phyloP scores from a whole-genome alignment of 2,113 vertebrate species.

The Ictalurus furcatus region DNA sequence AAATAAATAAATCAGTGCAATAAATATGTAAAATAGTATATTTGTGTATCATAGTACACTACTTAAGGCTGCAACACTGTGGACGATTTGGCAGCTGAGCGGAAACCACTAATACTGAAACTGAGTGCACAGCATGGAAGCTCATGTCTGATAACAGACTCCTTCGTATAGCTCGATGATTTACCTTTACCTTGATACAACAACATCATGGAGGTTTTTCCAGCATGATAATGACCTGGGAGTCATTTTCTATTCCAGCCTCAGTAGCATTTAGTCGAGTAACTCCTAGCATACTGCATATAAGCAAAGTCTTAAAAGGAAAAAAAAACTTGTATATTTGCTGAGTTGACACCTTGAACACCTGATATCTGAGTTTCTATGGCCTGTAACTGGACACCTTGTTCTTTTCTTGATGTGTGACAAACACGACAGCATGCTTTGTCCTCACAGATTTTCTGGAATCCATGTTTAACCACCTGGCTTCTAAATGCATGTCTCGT shows the following conservation, averaged over 20 bases:
- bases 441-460: constrained; percentile 46
- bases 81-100: not conserved
- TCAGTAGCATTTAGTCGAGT: not conserved
- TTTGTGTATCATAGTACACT: not conserved
- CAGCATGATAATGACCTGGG: not conserved
- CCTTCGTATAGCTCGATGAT: not conserved
- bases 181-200: not conserved
- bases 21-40: not conserved
- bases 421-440: constrained; percentile 52
- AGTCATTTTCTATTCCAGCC: not conserved
- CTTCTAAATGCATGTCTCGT: constrained; percentile 12
- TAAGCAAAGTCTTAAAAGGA: not conserved
- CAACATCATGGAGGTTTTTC: not conserved
- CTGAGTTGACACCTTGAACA: not conserved
- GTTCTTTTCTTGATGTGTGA: constrained; percentile 30
- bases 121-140: not conserved
- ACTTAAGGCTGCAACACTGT: not conserved
- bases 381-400: constrained; percentile 18
- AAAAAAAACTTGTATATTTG: not conserved
- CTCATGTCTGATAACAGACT: not conserved
- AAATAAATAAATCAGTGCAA: not conserved
- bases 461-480: constrained; percentile 65
- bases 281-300: not conserved
- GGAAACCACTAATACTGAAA: not conserved
- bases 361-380: constrained; percentile 31